phyloP scores from a whole-genome alignment of 2,888 invertebrate genomes.

The Eledone cirrhosa region DNA sequence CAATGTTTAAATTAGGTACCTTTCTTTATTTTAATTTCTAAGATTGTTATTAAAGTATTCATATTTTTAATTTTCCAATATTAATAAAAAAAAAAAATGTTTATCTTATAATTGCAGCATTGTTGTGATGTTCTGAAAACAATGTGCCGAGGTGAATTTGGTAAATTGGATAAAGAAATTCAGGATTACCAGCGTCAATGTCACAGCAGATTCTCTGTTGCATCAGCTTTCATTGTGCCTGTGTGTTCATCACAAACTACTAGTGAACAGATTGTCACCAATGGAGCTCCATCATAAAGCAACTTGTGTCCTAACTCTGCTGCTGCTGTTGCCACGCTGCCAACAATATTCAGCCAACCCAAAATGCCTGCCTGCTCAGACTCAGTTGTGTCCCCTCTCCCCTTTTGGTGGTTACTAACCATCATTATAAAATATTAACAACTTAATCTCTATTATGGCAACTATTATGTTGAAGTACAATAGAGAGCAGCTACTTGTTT shows the following conservation, averaged over 20 bases:
- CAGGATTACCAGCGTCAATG: slow-evolving; percentile 79
- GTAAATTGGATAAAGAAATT: slow-evolving; percentile 73
- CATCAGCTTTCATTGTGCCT: slow-evolving; percentile 69
- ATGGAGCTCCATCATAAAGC: slow-evolving; percentile 23
- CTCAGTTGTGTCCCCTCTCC: no score
- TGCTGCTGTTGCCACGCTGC: slow-evolving; percentile 10
- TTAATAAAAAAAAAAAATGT: background rate
- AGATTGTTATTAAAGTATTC: background rate
- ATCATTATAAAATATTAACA: no score
- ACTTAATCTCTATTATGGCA: no score
- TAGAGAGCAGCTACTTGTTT: no score
- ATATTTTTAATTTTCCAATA: background rate
- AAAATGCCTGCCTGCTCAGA: background rate
- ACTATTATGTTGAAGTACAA: no score
- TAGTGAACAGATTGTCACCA: slow-evolving; percentile 29
- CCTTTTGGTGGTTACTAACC: no score
- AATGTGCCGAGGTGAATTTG: slow-evolving; percentile 82
- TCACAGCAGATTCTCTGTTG: slow-evolving; percentile 80
- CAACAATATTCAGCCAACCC: background rate
- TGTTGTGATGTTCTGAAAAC: slow-evolving; percentile 83
- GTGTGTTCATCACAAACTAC: slow-evolving; percentile 18
- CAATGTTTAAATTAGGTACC: background rate
- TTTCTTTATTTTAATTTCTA: background rate
- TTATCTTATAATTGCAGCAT: slow-evolving; percentile 69
- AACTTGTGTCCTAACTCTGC: slow-evolving; percentile 10